Evolutionary conservation across 2,113 vertebrate genomes (phyloP).

Genomic region (Pongo pygmaeus): DNA sequence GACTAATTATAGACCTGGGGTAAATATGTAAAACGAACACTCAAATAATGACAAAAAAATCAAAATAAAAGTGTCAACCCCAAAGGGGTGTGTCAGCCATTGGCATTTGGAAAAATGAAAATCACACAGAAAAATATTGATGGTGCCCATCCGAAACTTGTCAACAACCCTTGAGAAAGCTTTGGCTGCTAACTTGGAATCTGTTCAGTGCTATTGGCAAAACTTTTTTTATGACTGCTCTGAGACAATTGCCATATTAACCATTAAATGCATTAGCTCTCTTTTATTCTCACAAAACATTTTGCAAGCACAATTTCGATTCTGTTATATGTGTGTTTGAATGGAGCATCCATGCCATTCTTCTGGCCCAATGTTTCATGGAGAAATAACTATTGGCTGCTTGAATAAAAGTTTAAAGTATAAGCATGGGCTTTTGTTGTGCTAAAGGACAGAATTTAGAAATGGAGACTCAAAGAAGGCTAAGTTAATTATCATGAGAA

Average conservation of each 20-base stretch:
- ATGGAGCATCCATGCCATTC: neutral
- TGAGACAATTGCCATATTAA: neutral
- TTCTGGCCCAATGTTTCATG: neutral
- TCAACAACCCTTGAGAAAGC: neutral
- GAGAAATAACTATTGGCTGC: neutral
- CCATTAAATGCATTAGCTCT: neutral
- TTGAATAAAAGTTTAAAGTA: neutral
- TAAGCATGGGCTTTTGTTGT: neutral
- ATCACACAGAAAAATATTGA: neutral
- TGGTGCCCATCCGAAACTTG: neutral
- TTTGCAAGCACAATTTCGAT: neutral
- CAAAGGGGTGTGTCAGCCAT: neutral
- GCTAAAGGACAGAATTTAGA: neutral
- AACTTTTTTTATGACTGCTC: neutral
- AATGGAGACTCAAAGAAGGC: neutral
- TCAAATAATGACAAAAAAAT: neutral
- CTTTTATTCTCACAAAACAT: neutral
- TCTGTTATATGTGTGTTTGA: neutral
- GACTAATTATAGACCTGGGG: neutral
- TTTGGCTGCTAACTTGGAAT: neutral
- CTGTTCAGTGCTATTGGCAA: neutral
- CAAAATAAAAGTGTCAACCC: neutral
- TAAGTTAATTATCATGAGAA: neutral
- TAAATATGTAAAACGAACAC: neutral
- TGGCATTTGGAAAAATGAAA: neutral